Conservation (phyloP, 2,113 vertebrate genomes). For the Cinclus mexicanus region DNA sequence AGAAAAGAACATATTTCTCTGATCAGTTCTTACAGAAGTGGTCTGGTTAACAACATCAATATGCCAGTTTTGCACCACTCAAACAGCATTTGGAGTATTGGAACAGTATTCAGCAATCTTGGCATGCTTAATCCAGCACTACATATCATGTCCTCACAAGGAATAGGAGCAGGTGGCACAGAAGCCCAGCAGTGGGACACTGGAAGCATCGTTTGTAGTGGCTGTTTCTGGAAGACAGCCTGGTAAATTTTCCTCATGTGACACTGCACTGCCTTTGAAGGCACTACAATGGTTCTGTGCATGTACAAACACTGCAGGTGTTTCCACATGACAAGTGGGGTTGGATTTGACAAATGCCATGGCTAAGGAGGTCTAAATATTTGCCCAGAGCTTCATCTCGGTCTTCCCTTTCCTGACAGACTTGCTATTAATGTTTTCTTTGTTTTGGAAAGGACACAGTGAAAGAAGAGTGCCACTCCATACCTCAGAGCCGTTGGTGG, state of each 20-base stretch:
- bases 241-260: rapidly evolving
- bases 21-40: not conserved
- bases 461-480: not conserved
- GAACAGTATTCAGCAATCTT: not conserved
- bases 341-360: not conserved
- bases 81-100: not conserved
- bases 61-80: not conserved
- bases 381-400: not conserved
- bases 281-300: not conserved
- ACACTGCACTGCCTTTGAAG: not conserved
- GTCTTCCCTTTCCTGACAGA: not conserved
- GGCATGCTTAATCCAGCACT: not conserved
- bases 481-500: not conserved
- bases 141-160: not conserved
- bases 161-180: not conserved
- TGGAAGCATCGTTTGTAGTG: not conserved
- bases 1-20: not conserved
- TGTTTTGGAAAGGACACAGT: not conserved
- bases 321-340: not conserved
- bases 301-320: not conserved
- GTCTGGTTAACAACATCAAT: not conserved
- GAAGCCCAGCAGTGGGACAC: not conserved
- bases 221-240: not conserved
- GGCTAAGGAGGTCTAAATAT: not conserved
- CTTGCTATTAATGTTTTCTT: not conserved